phyloP scores from a whole-genome alignment of 2,888 invertebrate species.

The Polyommatus iphigenia region DNA sequence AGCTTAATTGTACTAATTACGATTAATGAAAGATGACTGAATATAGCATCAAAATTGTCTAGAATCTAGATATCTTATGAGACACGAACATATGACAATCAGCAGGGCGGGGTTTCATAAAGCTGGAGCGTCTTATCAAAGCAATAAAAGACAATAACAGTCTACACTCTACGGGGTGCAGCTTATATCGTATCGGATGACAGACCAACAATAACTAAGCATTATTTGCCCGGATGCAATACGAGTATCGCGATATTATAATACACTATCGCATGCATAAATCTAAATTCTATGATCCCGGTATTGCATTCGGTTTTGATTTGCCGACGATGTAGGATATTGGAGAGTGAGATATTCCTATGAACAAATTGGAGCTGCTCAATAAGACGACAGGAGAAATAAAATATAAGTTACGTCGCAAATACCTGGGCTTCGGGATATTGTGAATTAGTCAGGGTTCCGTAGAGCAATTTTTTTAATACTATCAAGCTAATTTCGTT shows the following conservation, averaged over 20 bases:
- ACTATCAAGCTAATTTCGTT: no score
- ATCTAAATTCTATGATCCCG: conserved; percentile 38
- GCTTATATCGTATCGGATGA: conserved; percentile 3
- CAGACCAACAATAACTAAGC: conserved; percentile 31
- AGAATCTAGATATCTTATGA: neutral
- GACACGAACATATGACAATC: neutral
- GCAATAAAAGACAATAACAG: conserved; percentile 13
- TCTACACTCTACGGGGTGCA: neutral
- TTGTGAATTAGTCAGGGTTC: no score
- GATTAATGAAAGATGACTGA: no score
- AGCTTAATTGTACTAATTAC: no score
- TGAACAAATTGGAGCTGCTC: neutral
- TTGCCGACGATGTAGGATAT: conserved; percentile 36
- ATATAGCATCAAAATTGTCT: no score
- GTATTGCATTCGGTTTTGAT: conserved; percentile 32
- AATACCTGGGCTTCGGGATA: neutral
- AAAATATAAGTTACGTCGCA: neutral
- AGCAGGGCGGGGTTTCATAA: neutral
- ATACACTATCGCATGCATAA: conserved; percentile 33
- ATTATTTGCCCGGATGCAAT: conserved; percentile 34
- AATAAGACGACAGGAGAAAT: neutral
- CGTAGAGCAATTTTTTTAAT: no score
- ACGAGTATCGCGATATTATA: conserved; percentile 28
- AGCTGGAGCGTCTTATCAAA: neutral
- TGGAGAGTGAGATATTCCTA: conserved; percentile 21